A percentile compares a stretch with the other conserved stretches of the same genome.
phyloP scores from a whole-genome alignment of 2,113 vertebrate species.

The Burhinus oedicnemus region DNA sequence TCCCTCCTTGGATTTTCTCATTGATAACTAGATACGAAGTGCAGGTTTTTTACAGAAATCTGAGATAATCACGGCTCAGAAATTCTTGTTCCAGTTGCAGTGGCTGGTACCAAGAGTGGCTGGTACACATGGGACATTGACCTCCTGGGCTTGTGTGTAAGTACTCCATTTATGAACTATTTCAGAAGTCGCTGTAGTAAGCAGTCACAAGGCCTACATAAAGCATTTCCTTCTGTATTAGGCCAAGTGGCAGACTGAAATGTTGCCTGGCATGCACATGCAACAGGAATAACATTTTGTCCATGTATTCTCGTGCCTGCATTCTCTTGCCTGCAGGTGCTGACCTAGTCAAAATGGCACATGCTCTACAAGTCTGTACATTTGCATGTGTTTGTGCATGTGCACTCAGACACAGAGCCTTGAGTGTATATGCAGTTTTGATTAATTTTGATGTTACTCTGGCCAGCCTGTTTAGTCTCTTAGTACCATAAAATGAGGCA shows the following conservation, averaged over 20 bases:
- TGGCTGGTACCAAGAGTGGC: neutral
- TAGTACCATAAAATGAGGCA: neutral
- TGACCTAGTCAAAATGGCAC: neutral
- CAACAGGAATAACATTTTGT: neutral
- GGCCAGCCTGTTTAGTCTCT: neutral
- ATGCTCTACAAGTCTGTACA: neutral
- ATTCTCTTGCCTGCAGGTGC: neutral
- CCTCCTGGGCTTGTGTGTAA: neutral
- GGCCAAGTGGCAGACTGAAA: neutral
- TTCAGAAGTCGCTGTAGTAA: neutral
- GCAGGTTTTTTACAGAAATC: neutral
- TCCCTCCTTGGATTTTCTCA: neutral
- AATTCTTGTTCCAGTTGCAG: neutral
- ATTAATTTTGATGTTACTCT: neutral
- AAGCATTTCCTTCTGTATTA: neutral
- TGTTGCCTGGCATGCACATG: neutral
- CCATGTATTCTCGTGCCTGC: neutral
- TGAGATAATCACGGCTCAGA: neutral
- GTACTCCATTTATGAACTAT: neutral
- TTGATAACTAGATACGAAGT: neutral
- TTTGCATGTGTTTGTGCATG: neutral
- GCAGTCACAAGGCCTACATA: neutral
- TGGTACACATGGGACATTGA: fast-evolving
- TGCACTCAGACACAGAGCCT: neutral
- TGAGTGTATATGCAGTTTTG: neutral